phyloP scores from a whole-genome alignment of 1,140 invertebrate species.

The Aleiodes sp. region DNA sequence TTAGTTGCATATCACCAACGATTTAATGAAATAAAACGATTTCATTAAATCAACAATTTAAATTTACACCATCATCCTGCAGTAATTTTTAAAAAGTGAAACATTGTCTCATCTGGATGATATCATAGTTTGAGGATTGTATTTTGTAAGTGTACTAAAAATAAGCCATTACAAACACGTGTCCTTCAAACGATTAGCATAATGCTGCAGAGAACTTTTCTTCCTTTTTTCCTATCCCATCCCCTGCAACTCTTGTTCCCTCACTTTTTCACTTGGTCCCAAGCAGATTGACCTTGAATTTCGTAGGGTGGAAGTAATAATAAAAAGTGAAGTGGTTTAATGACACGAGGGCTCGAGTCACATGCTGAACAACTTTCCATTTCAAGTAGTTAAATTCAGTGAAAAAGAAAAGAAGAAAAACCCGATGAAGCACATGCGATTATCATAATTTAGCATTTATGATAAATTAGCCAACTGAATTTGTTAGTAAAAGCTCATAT shows the following conservation, averaged over 20 bases:
- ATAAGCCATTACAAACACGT: slow-evolving; percentile 55
- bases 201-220: slow-evolving; percentile 44
- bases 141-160: slow-evolving; percentile 45
- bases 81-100: neutral
- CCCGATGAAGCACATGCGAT: too few species aligned
- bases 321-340: neutral
- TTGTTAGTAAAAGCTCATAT: too few species aligned
- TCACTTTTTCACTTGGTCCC: slow-evolving; percentile 11
- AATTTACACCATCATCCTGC: slow-evolving; percentile 12
- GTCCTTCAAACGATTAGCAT: slow-evolving; percentile 54
- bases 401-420: too few species aligned
- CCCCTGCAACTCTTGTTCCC: neutral
- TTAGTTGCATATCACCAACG: too few species aligned
- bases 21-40: too few species aligned
- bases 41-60: slow-evolving; percentile 17
- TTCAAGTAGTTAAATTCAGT: too few species aligned
- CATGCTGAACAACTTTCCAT: neutral
- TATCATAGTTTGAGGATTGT: slow-evolving; percentile 19
- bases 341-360: neutral
- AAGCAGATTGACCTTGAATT: neutral
- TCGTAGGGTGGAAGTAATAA: neutral
- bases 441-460: too few species aligned
- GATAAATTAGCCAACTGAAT: too few species aligned
- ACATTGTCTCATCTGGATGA: neutral
- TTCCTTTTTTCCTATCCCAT: too few species aligned